Base-by-base conservation (phyloP, 2,888 invertebrate genomes). In the Ormyrus labotus region DNA sequence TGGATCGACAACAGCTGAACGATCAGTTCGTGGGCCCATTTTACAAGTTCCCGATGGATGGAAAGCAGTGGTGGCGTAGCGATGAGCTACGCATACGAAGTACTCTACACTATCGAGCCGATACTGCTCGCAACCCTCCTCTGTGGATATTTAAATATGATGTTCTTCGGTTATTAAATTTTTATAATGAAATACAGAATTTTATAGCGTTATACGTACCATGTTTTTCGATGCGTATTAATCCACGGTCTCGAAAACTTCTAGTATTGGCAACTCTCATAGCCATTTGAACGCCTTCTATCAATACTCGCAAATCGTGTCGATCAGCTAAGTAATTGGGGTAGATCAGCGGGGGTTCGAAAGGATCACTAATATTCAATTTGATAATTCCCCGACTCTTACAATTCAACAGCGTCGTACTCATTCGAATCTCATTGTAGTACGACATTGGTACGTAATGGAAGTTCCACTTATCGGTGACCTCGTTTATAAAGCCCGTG, bases 321-420 rank as follows among this genome's bases (percentile, higher is more conserved):
- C 92, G 91, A 45, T 93, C 92, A 0, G 92, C 92, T 75, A 94
- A 94, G 70, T 94, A 94, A 84, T 94, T 94, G 0, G 96, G 93
- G 85, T 94, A 94, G 83, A 97, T 94, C 78, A 95, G 89, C 0
- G 97, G 97, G 70, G 92, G 92, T 0, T 3, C 34, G 34, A 3
- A 34, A 4, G 34, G 34, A 34, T 34, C 34, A 34, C 34, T 34
- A 4, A 34, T 34, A 34, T 34, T 34, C 34, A 34, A 34, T 34
- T 34, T 34, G 34, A 34, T 34, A 34, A 34, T 34, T 34, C 34
- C 34, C 3, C 93, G 91, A 83, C 95, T 95, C 86, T 92, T 92
- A 34, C 0, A 95, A 64, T 91, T 91, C 19, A 95, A 87, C 5
- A 95, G 86, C 70, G 94, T 92, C 0, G 95, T 94, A 76, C 94